phyloP scores from a whole-genome alignment of 2,113 vertebrate genomes.

The Coregonus clupeaformis region DNA sequence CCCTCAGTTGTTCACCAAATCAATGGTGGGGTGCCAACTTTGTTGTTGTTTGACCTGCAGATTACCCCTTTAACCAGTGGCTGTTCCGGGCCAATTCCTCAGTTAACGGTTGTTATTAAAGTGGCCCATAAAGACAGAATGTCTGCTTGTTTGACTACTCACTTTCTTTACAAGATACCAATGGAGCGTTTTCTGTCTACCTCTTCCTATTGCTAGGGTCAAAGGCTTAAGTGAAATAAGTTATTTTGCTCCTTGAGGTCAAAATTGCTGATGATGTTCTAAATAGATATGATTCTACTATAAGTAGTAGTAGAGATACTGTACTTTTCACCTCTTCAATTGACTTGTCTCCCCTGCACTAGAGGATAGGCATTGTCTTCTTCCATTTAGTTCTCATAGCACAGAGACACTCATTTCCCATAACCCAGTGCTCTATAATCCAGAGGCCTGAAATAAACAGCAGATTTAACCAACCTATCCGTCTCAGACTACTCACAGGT shows the following conservation, averaged over 20 bases:
- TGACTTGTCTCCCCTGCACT: not conserved
- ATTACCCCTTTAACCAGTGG: too few relatives aligned
- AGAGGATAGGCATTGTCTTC: not conserved
- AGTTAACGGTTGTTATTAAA: conserved; percentile 45
- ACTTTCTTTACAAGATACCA: not conserved
- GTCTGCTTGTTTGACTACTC: conserved; percentile 5
- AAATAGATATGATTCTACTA: not conserved
- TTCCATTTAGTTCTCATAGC: conserved; percentile 2
- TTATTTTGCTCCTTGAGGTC: too few relatives aligned
- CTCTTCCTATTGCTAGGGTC: not conserved
- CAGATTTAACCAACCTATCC: not conserved
- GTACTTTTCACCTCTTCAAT: not conserved
- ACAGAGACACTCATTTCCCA: not conserved
- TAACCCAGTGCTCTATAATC: not conserved
- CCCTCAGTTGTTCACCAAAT: too few relatives aligned
- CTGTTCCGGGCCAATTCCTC: conserved; percentile 14
- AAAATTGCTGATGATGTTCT: not conserved
- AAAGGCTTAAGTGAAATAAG: too few relatives aligned
- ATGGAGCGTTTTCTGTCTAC: not conserved
- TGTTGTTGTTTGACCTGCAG: too few relatives aligned
- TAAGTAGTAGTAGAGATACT: not conserved
- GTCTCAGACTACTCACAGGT: conserved; percentile 14
- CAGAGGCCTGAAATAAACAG: conserved; percentile 28
- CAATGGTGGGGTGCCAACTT: too few relatives aligned
- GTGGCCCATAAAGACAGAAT: conserved; percentile 28